A percentile compares a stretch with the other conserved stretches of the same genome.
phyloP scores from a whole-genome alignment of 2,113 vertebrate species.

The Chlorodrepanis virens region DNA sequence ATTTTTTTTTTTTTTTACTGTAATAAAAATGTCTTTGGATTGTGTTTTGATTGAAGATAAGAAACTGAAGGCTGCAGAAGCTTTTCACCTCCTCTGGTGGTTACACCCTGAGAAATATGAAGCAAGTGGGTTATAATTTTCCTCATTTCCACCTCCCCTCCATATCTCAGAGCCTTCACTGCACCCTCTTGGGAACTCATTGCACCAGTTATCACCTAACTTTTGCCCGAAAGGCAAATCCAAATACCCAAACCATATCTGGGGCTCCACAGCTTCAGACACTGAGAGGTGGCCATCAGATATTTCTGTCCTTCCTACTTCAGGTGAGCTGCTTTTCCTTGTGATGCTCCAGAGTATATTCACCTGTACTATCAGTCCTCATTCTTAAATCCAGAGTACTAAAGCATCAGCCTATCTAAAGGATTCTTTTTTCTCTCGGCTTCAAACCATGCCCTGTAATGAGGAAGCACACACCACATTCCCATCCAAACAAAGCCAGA shows the following conservation, averaged over 20 bases:
- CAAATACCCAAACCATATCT: background rate
- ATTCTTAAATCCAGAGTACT: background rate
- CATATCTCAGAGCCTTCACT: rapidly evolving
- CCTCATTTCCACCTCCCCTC: background rate
- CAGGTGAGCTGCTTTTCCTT: background rate
- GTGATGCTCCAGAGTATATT: background rate
- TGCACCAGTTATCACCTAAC: background rate
- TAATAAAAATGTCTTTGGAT: background rate
- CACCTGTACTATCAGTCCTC: background rate
- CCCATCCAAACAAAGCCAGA: background rate
- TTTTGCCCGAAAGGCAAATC: background rate
- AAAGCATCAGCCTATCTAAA: background rate
- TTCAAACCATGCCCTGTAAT: background rate
- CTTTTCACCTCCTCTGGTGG: background rate
- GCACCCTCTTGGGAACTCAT: background rate
- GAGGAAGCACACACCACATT: background rate
- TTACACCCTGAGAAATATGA: background rate
- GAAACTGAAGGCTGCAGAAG: background rate
- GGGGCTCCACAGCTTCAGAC: background rate
- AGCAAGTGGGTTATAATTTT: background rate
- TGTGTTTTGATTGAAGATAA: background rate
- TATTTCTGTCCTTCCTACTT: background rate
- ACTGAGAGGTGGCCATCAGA: background rate
- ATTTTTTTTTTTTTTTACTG: background rate
- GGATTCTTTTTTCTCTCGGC: background rate